Evolutionary conservation across 2,888 invertebrate species (phyloP).

Genomic region (Neoaliturus tenellus): DNA sequence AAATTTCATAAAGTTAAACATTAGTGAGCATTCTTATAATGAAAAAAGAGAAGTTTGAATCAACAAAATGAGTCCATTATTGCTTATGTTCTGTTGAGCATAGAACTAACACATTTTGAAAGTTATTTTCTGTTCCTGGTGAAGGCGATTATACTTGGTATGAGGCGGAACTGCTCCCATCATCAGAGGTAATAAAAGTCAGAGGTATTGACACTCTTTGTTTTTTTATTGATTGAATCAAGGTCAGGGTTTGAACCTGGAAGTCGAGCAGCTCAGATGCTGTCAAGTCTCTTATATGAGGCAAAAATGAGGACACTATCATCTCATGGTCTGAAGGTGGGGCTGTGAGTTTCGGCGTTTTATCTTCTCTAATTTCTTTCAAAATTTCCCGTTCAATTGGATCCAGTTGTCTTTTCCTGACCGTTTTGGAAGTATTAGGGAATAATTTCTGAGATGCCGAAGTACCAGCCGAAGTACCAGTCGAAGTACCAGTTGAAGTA

Average conservation of each 20-base stretch:
- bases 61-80: not conserved
- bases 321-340: not conserved
- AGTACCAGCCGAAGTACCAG: not conserved
- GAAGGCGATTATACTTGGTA: not conserved
- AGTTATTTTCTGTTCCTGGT: not conserved
- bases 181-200: not conserved
- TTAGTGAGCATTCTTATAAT: not conserved
- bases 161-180: not conserved
- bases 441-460: not conserved
- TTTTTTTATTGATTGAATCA: not conserved
- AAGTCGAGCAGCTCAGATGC: not conserved
- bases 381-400: not conserved
- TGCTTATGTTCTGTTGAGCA: not conserved
- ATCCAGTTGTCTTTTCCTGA: not conserved
- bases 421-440: not conserved
- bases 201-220: not conserved
- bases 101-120: not conserved
- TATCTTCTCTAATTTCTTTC: not conserved
- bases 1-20: not conserved
- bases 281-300: not conserved
- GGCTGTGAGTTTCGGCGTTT: not conserved
- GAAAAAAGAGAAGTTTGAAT: not conserved
- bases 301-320: not conserved
- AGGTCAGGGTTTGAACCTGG: not conserved
- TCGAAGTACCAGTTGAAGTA: not conserved